Evolutionary conservation across 2,888 invertebrate species (phyloP).

Genomic region (Heliconius ismenius): DNA sequence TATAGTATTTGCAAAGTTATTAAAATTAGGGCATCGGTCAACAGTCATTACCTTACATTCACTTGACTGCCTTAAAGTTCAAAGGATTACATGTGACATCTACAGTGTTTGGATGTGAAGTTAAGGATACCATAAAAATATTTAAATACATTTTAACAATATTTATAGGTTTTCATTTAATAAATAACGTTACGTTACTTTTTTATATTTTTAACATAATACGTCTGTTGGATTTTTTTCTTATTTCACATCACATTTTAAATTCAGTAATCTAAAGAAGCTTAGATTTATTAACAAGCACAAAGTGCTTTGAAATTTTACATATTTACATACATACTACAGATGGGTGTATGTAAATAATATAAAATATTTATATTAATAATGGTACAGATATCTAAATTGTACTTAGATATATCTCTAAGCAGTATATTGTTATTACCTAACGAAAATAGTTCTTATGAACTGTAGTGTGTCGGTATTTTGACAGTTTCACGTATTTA

Average conservation of each 20-base stretch:
- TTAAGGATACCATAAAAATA: not conserved
- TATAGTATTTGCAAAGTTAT: not conserved
- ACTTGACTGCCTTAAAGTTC: conserved; percentile 28
- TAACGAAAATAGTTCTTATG: not conserved
- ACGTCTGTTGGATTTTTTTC: not conserved
- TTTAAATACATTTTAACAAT: not conserved
- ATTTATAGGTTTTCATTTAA: not conserved
- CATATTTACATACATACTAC: too few relatives aligned
- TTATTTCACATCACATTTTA: too few relatives aligned
- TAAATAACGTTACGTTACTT: not conserved
- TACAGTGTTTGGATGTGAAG: not conserved
- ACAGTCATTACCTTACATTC: conserved; percentile 14
- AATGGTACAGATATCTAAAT: not conserved
- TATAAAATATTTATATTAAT: not conserved
- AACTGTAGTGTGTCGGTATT: too few relatives aligned
- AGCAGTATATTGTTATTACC: not conserved
- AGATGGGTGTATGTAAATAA: not conserved
- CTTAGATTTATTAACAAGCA: too few relatives aligned
- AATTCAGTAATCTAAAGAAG: too few relatives aligned
- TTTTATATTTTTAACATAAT: not conserved
- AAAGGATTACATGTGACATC: conserved; percentile 23
- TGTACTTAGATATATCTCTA: not conserved
- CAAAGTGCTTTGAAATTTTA: too few relatives aligned
- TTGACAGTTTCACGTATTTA: not conserved
- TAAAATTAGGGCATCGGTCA: conserved; percentile 21